phyloP scores from a whole-genome alignment of 2,113 vertebrate genomes.

The Serinus canaria region DNA sequence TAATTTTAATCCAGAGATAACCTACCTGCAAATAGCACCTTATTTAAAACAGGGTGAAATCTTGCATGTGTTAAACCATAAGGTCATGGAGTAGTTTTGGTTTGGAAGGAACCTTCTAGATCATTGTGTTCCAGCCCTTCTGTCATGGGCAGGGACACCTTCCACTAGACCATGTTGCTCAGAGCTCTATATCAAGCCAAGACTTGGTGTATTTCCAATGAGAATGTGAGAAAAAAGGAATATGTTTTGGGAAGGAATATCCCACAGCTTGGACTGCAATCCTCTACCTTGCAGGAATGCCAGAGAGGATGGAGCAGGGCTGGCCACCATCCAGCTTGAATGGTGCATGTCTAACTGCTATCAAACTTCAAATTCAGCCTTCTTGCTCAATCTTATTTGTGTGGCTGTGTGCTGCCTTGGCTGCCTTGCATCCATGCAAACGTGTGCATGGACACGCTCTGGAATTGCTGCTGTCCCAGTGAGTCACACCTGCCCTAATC shows the following conservation, averaged over 20 bases:
- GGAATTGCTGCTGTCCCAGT: conserved; percentile 17
- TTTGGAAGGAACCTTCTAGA: background rate
- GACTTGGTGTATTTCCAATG: too few relatives aligned
- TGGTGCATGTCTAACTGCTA: background rate
- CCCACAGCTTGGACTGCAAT: background rate
- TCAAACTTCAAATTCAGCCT: background rate
- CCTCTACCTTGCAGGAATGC: background rate
- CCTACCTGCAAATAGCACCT: background rate
- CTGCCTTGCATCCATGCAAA: background rate
- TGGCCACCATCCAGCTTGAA: background rate
- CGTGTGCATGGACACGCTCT: background rate
- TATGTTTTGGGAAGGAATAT: background rate
- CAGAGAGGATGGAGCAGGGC: background rate
- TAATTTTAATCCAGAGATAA: background rate
- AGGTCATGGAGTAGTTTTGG: background rate
- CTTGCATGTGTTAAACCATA: fast-evolving
- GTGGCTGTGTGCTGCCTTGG: background rate
- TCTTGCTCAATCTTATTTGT: background rate
- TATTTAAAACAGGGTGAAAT: background rate
- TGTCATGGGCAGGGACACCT: background rate
- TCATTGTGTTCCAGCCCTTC: background rate
- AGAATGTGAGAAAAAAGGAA: background rate
- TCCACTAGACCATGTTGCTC: background rate
- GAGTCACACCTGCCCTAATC: conserved; percentile 23
- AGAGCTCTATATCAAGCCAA: background rate